Percentiles rank a stretch among this genome's conserved stretches.
These are phyloP conservation scores for Leptinotarsa defecta DNA, from an alignment of 1,140 invertebrate species.

Conservation along the genomic window DNA sequence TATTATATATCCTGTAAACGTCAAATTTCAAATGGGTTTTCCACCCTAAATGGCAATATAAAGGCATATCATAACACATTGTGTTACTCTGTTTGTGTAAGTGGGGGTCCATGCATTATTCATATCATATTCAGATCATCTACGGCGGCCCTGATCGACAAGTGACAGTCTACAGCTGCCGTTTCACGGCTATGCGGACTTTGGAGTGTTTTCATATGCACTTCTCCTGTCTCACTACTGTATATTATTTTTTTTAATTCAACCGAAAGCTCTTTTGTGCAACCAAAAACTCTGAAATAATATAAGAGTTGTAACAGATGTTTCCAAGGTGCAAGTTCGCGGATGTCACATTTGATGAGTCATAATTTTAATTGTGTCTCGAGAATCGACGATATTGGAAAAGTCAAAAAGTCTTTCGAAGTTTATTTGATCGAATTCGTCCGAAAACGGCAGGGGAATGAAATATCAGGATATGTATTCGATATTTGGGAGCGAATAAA, in stretches of 20 bases:
- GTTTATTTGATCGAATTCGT: no score
- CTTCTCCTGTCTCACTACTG: slow-evolving; percentile 14
- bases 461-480: no score
- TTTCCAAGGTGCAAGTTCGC: slow-evolving; percentile 5
- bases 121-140: slow-evolving; percentile 53
- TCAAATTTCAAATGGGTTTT: slow-evolving; percentile 55
- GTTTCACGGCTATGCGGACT: slow-evolving; percentile 45
- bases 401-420: no score
- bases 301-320: slow-evolving; percentile 10
- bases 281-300: slow-evolving; percentile 9
- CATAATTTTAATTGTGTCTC: no score
- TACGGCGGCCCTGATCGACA: slow-evolving; percentile 50
- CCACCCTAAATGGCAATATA: slow-evolving; percentile 51
- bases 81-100: slow-evolving; percentile 48
- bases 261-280: background rate
- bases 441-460: no score
- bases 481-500: no score
- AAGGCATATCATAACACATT: slow-evolving; percentile 53
- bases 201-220: slow-evolving; percentile 42
- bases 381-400: no score
- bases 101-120: slow-evolving; percentile 53
- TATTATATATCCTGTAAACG: slow-evolving; percentile 53
- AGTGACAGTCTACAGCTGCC: slow-evolving; percentile 55
- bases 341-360: background rate
- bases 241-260: slow-evolving; percentile 17